Base-by-base conservation (phyloP, 2,888 invertebrate species). In the Tetropium fuscum region DNA sequence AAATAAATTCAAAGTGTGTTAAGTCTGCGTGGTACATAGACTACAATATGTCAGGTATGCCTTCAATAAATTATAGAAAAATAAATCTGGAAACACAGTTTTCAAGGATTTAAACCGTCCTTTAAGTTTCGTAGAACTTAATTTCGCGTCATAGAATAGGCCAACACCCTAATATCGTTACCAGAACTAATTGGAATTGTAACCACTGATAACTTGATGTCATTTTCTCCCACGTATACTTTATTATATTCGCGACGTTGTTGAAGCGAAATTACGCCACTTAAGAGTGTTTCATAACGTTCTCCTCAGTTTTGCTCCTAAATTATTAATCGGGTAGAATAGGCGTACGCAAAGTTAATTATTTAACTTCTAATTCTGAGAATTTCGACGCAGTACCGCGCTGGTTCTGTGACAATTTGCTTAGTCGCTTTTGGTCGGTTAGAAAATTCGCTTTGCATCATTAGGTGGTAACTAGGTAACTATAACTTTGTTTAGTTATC, bases 261-360 rank as follows among this genome's bases (percentile, higher is more conserved):
- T 15, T 43, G 43, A 25, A 43, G 25, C 27, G 27, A 30, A 44
- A 44, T 44, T 44, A n/a, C 27, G 27, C 3, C 22, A 15, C 44
- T 44, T 30, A 44, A 13, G 44, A 44, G 13, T 25, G 15, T 16
- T 16, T 27, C 44, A 16, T 16, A 16, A 16, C n/a, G 44, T 16
- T 44, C 43, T 13, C 11, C 43, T 15, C 25, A 15, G 13, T 15
- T 44, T 44, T 27, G 13, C 19, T 16, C 4, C 10, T 13, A 15
- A 27, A 27, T 44, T 44, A 44, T 44, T 27, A 44, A 44, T 44
- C 27, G 27, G 27, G 13, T 44, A 15, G 30, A 44, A 25, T 19
- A 27, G 44, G 27, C 18, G 13, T 27, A 27, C 27, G 27, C 18
- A 11, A 27, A 20, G 27, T 27, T 44, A 44, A 44, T 44, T 19